A percentile compares a stretch with the other conserved stretches of the same genome.
Evolutionary conservation across 2,888 invertebrate genomes (phyloP).

Genomic region (Zele albiditarsus): DNA sequence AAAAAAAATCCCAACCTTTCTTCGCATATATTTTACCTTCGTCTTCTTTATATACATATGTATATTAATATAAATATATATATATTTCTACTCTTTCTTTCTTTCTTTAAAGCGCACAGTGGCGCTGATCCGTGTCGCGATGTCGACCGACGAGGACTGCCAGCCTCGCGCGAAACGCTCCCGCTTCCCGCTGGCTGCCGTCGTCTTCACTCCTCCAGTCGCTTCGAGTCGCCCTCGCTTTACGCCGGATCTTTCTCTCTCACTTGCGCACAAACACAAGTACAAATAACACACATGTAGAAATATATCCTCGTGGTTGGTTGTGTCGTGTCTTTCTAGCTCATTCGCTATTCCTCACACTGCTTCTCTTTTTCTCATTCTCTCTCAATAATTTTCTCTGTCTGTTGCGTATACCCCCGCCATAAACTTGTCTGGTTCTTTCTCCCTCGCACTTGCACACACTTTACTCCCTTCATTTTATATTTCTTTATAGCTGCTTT

Average conservation of each 20-base stretch:
- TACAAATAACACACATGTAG: not conserved
- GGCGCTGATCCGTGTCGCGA: slow-evolving; percentile 38
- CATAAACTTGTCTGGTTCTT: slow-evolving; percentile 27
- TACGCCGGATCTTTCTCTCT: slow-evolving; percentile 35
- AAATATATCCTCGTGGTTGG: not conserved
- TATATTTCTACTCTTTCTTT: not conserved
- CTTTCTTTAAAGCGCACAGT: slow-evolving; percentile 9
- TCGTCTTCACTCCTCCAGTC: slow-evolving; percentile 34
- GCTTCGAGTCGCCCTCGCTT: slow-evolving; percentile 35
- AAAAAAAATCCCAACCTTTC: slow-evolving; percentile 1
- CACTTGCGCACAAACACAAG: slow-evolving; percentile 13
- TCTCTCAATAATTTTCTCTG: slow-evolving; percentile 11
- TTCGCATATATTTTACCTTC: not conserved
- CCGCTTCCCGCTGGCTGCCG: slow-evolving; percentile 37
- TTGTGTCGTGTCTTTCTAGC: slow-evolving; percentile 17
- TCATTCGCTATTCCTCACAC: slow-evolving; percentile 29
- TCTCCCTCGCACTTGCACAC: slow-evolving; percentile 21
- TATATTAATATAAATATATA: not conserved
- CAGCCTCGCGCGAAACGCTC: slow-evolving; percentile 35
- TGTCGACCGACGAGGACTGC: slow-evolving; percentile 42
- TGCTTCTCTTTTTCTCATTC: slow-evolving; percentile 29
- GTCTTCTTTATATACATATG: not conserved
- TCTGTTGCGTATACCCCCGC: not conserved
- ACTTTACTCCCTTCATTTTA: not conserved
- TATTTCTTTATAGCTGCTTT: slow-evolving; percentile 9